Conservation (phyloP, 1,140 invertebrate species). For the Cotesia glomerata region DNA sequence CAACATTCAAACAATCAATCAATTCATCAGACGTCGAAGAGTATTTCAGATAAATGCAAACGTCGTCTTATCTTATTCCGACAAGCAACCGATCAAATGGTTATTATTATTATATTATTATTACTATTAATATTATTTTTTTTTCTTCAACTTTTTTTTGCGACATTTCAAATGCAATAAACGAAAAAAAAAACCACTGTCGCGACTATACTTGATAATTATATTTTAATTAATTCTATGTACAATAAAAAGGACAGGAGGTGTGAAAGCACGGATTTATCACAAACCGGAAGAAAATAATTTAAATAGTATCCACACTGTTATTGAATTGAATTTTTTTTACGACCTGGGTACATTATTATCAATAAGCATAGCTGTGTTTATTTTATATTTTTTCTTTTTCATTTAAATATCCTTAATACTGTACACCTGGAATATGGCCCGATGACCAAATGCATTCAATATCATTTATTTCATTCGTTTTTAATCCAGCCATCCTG, state of each 20-base stretch:
- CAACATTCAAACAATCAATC: no score
- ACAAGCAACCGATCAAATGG: neutral
- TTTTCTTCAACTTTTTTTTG: neutral
- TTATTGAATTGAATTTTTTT: constrained; percentile 21
- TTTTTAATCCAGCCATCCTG: neutral
- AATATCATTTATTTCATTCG: neutral
- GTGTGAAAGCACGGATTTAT: neutral
- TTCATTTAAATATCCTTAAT: constrained; percentile 19
- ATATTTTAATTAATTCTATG: constrained; percentile 7
- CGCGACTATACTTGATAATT: neutral
- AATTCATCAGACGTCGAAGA: no score
- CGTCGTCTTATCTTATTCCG: no score
- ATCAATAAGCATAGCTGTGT: constrained; percentile 15
- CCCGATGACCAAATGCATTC: constrained; percentile 16
- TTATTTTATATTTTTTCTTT: neutral
- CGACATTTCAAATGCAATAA: neutral
- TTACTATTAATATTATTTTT: neutral
- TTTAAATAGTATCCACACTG: constrained; percentile 2
- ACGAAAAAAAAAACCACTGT: constrained; percentile 3
- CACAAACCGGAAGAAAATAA: constrained; percentile 5
- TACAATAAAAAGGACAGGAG: constrained; percentile 15
- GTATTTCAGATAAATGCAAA: no score
- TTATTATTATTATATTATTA: neutral
- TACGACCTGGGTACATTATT: constrained; percentile 22
- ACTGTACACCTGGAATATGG: constrained; percentile 28